phyloP scores from a whole-genome alignment of 2,888 invertebrate genomes.

The Harmothoe impar region DNA sequence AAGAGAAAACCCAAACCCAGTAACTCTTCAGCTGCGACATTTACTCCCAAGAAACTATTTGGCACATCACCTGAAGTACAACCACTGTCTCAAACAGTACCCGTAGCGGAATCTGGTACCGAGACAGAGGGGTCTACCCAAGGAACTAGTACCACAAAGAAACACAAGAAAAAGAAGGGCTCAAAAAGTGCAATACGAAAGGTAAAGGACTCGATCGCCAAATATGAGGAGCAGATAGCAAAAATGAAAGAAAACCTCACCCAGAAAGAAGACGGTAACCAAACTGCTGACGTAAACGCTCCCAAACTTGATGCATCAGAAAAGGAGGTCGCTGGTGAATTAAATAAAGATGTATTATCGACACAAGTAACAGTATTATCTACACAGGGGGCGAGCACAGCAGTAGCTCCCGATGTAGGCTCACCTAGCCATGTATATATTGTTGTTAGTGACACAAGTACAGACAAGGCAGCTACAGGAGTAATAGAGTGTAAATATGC shows the following conservation, averaged over 20 bases:
- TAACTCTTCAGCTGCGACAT: background rate
- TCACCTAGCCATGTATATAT: too few species aligned
- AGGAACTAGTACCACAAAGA: background rate
- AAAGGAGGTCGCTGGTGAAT: too few species aligned
- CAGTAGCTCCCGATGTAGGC: too few species aligned
- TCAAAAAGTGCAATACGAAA: background rate
- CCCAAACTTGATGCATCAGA: too few species aligned
- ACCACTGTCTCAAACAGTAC: background rate
- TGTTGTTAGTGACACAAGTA: too few species aligned
- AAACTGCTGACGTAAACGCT: background rate
- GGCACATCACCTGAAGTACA: background rate
- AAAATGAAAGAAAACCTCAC: background rate
- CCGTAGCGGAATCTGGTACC: background rate
- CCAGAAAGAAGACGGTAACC: background rate
- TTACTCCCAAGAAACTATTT: background rate
- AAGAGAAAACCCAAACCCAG: background rate
- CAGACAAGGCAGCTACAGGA: too few species aligned
- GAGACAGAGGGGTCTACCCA: background rate
- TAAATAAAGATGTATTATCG: too few species aligned
- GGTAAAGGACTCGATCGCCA: background rate
- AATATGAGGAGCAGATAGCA: constrained; percentile 37
- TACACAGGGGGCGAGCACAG: too few species aligned
- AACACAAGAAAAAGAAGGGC: background rate
- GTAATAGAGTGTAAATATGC: too few species aligned
- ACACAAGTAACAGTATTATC: too few species aligned